These are phyloP conservation scores for Xiphophorus couchianus DNA, from an alignment of 2,113 vertebrate genomes.

Conservation along the genomic window DNA sequence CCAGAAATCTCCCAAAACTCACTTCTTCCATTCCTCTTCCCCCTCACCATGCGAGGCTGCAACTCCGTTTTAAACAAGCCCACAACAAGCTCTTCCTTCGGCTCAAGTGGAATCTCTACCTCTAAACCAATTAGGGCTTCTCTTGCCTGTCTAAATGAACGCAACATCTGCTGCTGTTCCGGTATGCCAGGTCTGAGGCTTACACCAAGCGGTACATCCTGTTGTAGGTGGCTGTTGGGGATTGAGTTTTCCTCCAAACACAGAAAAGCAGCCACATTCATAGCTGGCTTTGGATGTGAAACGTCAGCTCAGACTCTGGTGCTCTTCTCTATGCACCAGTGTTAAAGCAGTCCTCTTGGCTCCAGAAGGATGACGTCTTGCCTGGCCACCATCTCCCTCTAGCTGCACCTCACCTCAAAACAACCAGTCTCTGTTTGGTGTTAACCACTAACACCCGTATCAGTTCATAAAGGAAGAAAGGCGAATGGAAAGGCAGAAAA, in stretches of 20 bases:
- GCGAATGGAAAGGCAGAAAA: not conserved
- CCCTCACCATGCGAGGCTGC: constrained; percentile 4
- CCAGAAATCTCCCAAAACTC: constrained; percentile 54
- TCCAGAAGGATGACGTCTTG: constrained; percentile 21
- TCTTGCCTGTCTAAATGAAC: not conserved
- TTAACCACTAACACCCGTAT: constrained; percentile 23
- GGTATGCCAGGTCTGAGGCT: not conserved
- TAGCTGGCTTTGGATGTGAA: constrained; percentile 30
- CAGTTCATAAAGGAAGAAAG: not conserved
- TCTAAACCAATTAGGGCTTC: constrained; percentile 4
- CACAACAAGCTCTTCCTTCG: constrained; percentile 10
- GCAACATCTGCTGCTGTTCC: not conserved
- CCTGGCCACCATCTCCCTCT: constrained; percentile 49
- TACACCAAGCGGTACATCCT: not conserved
- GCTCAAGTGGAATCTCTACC: constrained; percentile 4
- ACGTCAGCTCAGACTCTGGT: constrained; percentile 11
- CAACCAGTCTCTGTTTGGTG: constrained; percentile 41
- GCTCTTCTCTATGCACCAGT: constrained; percentile 19
- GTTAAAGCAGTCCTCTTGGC: constrained; percentile 24
- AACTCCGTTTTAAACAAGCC: not conserved
- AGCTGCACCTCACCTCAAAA: constrained; percentile 13
- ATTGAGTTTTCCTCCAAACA: not conserved
- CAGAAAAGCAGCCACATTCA: not conserved
- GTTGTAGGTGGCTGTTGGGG: too few relatives aligned
- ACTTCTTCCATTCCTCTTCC: constrained; percentile 55